phyloP scores from a whole-genome alignment of 2,797 vertebrate species.

The Parotocinclus haroldoi region DNA sequence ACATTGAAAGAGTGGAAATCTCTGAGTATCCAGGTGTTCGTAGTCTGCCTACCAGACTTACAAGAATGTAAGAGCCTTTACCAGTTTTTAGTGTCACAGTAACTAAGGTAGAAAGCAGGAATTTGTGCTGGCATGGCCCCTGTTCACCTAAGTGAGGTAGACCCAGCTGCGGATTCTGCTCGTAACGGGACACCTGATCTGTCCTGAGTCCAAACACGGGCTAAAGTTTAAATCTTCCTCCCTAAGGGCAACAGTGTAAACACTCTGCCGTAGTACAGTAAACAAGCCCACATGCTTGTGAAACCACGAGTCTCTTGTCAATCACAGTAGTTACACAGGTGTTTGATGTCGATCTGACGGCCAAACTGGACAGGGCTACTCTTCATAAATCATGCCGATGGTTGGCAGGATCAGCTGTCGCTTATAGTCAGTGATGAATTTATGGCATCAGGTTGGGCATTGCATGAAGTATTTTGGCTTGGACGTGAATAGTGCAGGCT shows the following conservation, averaged over 20 bases:
- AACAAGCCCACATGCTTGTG: conserved; percentile 43
- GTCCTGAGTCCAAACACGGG: conserved; percentile 19
- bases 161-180: conserved; percentile 12
- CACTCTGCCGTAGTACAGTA: conserved; percentile 37
- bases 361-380: conserved; percentile 22
- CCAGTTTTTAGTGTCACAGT: too few species aligned
- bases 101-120: too few species aligned
- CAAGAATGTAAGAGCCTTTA: too few species aligned
- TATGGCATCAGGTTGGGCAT: conserved; percentile 2
- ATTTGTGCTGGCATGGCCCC: too few species aligned
- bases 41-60: too few species aligned
- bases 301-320: conserved; percentile 38
- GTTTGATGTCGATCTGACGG: conserved; percentile 36
- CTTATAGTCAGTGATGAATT: conserved; percentile 20
- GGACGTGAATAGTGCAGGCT: not conserved
- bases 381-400: conserved; percentile 45
- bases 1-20: too few species aligned
- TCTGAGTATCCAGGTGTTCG: too few species aligned
- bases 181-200: conserved; percentile 28
- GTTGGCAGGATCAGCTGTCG: conserved; percentile 41
- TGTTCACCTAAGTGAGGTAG: not conserved
- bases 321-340: conserved; percentile 43
- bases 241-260: conserved; percentile 28
- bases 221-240: conserved; percentile 23
- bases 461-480: conserved; percentile 21